These are phyloP conservation scores for Harlomillsia oculata DNA, from an alignment of 1,140 invertebrate species.

Conservation along the genomic window DNA sequence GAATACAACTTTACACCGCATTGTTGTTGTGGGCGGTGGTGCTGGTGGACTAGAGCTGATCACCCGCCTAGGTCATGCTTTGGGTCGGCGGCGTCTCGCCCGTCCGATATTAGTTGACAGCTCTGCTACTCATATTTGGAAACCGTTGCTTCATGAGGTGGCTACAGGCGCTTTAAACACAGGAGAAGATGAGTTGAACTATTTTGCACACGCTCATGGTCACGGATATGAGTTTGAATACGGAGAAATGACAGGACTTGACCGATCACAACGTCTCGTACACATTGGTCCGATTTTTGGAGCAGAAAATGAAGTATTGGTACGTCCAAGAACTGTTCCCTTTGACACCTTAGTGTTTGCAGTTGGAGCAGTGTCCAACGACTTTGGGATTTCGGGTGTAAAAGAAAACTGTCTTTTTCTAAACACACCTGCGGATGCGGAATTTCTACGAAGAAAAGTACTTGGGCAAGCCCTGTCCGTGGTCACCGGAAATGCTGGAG, in stretches of 20 bases:
- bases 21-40: conserved; percentile 27
- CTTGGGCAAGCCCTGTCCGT: conserved; percentile 15
- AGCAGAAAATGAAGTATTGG: background rate
- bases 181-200: conserved; percentile 29
- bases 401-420: conserved; percentile 13
- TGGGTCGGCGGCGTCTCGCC: conserved; percentile 5
- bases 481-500: conserved; percentile 8
- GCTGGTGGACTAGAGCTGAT: conserved; percentile 24
- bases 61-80: conserved; percentile 4
- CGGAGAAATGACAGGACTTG: conserved; percentile 12
- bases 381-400: conserved; percentile 20
- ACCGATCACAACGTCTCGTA: background rate
- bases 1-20: conserved; percentile 15
- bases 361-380: conserved; percentile 10
- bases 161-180: conserved; percentile 24
- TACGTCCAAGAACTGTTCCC: background rate
- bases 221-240: conserved; percentile 13
- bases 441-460: conserved; percentile 17
- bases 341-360: conserved; percentile 19
- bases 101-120: conserved; percentile 13
- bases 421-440: conserved; percentile 10
- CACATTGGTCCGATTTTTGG: conserved; percentile 4
- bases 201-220: conserved; percentile 18
- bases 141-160: conserved; percentile 25
- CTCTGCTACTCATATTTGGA: conserved; percentile 24